These are phyloP conservation scores for Melanerpes aurifrons DNA, from an alignment of 2,113 vertebrate species.

Conservation along the genomic window DNA sequence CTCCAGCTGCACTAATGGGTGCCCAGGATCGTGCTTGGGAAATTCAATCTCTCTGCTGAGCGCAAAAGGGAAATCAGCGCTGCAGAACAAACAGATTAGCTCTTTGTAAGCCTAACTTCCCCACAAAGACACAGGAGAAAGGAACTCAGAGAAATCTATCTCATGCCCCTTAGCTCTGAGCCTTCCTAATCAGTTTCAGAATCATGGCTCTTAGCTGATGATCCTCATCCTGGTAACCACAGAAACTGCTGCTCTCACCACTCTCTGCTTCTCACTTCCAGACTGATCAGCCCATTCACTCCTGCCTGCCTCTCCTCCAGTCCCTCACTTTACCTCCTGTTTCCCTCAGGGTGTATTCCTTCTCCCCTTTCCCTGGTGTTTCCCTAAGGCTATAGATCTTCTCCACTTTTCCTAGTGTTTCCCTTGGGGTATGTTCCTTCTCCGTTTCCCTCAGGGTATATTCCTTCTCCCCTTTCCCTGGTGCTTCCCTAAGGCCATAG, in stretches of 20 bases:
- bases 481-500: no score
- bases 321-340: background rate
- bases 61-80: background rate
- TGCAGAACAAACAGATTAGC: conserved; percentile 1
- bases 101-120: conserved; percentile 12
- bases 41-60: conserved; percentile 32
- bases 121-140: background rate
- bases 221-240: background rate
- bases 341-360: background rate
- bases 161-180: background rate
- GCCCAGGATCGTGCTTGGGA: conserved; percentile 1
- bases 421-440: no score
- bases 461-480: no score
- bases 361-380: no score
- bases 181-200: background rate
- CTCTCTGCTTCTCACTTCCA: background rate
- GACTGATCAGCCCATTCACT: background rate
- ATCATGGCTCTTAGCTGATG: background rate
- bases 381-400: no score
- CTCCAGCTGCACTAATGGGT: conserved; percentile 5
- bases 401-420: no score
- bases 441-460: no score
- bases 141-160: background rate
- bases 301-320: background rate
- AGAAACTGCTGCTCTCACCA: background rate